Conservation (phyloP, 2,113 vertebrate species). For the Protobothrops mucrosquamatus region DNA sequence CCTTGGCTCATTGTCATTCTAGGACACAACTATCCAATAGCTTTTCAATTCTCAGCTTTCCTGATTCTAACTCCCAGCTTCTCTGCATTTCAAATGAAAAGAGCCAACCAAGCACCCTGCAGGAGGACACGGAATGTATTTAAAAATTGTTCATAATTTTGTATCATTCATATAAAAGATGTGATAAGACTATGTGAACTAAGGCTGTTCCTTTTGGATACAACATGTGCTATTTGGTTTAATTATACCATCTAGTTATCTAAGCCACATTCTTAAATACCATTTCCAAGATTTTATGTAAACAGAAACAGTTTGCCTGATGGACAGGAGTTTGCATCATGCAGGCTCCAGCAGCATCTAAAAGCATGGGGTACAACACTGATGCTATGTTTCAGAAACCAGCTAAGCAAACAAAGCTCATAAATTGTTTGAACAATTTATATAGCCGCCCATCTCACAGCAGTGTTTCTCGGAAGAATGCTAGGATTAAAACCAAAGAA, state of each 20-base stretch:
- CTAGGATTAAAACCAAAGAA: background rate
- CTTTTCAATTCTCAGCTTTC: background rate
- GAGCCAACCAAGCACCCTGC: slow-evolving; percentile 19
- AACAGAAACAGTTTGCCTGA: background rate
- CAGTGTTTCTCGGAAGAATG: background rate
- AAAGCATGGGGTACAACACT: background rate
- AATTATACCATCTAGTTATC: background rate
- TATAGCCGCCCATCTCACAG: background rate
- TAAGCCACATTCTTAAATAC: background rate
- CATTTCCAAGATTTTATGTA: background rate
- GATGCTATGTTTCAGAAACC: background rate
- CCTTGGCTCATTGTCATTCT: background rate
- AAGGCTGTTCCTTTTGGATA: background rate
- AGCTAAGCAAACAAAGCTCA: background rate
- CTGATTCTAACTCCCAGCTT: background rate
- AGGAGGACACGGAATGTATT: background rate
- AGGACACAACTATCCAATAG: background rate
- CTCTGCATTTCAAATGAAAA: background rate
- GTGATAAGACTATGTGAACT: background rate
- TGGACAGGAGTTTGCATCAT: background rate
- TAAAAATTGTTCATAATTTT: background rate
- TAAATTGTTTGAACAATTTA: background rate
- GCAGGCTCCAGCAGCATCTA: background rate
- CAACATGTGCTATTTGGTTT: background rate
- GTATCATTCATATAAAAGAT: slow-evolving; percentile 20